A percentile compares a stretch with the other conserved stretches of the same genome.
These are phyloP conservation scores for Drosophila eugracilis DNA, from an alignment of 1,140 invertebrate species.

Conservation along the genomic window DNA sequence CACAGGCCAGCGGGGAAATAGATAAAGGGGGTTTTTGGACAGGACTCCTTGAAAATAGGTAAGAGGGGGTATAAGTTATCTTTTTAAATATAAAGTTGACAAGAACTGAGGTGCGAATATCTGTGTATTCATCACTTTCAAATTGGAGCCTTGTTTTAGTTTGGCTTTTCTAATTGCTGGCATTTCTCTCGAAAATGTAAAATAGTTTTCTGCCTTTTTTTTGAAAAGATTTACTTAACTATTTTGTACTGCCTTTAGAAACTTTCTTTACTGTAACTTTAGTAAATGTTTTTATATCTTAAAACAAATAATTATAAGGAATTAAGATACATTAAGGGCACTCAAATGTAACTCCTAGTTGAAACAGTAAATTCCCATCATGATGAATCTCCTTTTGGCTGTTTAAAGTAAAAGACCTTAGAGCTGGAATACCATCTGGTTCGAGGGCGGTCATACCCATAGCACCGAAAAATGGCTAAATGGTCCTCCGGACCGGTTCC, in stretches of 20 bases:
- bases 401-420: slow-evolving; percentile 11
- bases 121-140: neutral
- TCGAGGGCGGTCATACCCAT: slow-evolving; percentile 34
- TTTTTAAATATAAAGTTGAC: slow-evolving; percentile 18
- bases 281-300: neutral
- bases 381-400: slow-evolving; percentile 19
- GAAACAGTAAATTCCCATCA: neutral
- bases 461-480: slow-evolving; percentile 13
- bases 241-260: too few species aligned
- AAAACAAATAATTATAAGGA: too few species aligned
- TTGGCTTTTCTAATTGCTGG: neutral
- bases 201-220: too few species aligned
- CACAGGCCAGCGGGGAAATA: slow-evolving; percentile 15
- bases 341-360: neutral
- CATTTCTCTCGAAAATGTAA: neutral
- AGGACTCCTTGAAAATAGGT: slow-evolving; percentile 8
- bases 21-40: neutral
- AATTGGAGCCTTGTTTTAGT: neutral
- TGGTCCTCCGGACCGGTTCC: neutral
- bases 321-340: neutral
- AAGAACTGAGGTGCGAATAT: slow-evolving; percentile 4
- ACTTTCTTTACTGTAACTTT: neutral
- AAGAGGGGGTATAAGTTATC: slow-evolving; percentile 1
- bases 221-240: too few species aligned
- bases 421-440: slow-evolving; percentile 37